A percentile compares a stretch with the other conserved stretches of the same genome.
Evolutionary conservation across 2,888 invertebrate species (phyloP).

Genomic region (Drosophila eohydei): DNA sequence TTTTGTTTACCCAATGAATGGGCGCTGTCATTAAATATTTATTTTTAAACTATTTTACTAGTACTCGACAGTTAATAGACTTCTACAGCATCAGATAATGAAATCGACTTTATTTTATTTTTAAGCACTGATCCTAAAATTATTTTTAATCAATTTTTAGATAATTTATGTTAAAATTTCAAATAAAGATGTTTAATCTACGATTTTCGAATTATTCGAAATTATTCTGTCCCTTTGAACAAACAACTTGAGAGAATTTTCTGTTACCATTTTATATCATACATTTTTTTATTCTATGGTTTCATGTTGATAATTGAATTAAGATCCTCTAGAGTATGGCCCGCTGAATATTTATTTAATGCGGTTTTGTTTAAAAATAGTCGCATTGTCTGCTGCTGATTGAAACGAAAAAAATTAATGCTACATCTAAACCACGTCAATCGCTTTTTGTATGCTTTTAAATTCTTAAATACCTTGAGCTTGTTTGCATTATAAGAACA

Average conservation of each 20-base stretch:
- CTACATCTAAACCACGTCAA: not conserved
- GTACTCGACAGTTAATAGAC: not conserved
- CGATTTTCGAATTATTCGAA: too few relatives aligned
- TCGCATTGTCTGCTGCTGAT: too few relatives aligned
- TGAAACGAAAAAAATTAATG: too few relatives aligned
- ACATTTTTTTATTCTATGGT: too few relatives aligned
- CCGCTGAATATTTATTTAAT: too few relatives aligned
- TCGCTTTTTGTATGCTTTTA: not conserved
- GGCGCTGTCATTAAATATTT: slow-evolving; percentile 1
- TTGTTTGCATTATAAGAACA: not conserved
- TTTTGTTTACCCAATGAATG: slow-evolving; percentile 30
- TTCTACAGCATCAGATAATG: not conserved
- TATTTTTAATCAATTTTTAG: too few relatives aligned
- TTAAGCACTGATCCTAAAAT: too few relatives aligned
- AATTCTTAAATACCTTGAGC: not conserved
- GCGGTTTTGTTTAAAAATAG: not conserved
- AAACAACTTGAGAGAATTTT: too few relatives aligned
- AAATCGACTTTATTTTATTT: not conserved
- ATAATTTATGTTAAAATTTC: not conserved
- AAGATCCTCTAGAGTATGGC: not conserved
- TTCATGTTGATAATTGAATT: not conserved
- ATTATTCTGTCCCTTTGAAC: not conserved
- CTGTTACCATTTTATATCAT: too few relatives aligned
- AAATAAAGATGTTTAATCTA: not conserved
- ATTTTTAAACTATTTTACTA: not conserved